Evolutionary conservation across 2,797 vertebrate genomes (phyloP).

Genomic region (Pseudomugil tenellus): DNA sequence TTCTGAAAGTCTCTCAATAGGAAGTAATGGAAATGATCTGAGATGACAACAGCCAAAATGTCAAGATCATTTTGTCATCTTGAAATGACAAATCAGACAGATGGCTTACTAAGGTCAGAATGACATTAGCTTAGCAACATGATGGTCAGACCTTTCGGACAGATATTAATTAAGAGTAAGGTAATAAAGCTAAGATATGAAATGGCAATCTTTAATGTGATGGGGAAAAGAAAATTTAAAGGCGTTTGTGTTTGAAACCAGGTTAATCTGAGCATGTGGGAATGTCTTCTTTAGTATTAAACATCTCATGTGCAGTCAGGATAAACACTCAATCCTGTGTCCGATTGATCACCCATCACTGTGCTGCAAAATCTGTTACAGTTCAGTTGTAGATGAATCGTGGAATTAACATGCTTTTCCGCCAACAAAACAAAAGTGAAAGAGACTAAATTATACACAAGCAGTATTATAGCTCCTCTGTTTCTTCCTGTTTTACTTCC

Average conservation of each 20-base stretch:
- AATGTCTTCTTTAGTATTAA: neutral
- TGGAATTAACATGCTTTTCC: neutral
- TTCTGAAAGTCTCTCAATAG: neutral
- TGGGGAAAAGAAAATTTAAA: no score
- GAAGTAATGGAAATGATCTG: neutral
- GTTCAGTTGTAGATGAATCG: neutral
- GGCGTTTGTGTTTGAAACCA: neutral
- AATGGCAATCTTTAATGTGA: no score
- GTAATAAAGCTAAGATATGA: no score
- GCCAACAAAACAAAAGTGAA: conserved; percentile 26
- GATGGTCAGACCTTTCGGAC: no score
- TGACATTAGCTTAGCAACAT: no score
- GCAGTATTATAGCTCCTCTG: conserved; percentile 24
- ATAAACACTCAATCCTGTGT: neutral
- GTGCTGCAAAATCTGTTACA: neutral
- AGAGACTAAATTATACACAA: neutral
- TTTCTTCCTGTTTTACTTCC: conserved; percentile 43
- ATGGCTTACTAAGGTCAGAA: no score
- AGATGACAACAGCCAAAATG: neutral
- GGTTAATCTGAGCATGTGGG: neutral
- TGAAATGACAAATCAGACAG: no score
- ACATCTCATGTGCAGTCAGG: neutral
- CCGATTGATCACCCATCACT: neutral
- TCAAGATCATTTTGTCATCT: neutral
- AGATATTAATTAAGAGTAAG: no score